These are phyloP conservation scores for Drosophila sucinea DNA, from an alignment of 1,140 invertebrate species.

Conservation along the genomic window DNA sequence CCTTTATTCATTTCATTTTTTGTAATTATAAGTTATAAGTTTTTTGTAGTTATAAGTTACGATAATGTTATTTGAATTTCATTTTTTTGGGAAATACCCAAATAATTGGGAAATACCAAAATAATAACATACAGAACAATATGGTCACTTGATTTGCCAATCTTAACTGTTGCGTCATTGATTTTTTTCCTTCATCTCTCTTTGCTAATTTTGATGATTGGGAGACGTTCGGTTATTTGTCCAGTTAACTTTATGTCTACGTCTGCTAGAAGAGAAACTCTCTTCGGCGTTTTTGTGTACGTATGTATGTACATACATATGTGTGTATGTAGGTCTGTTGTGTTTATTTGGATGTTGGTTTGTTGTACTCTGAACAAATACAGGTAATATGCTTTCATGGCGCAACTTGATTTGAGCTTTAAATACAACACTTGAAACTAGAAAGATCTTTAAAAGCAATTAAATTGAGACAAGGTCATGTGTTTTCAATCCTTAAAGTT, in stretches of 20 bases:
- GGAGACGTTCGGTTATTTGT: constrained; percentile 56
- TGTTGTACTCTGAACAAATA: constrained; percentile 30
- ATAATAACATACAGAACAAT: background rate
- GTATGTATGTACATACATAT: too few species aligned
- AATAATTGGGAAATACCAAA: background rate
- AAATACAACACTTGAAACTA: too few species aligned
- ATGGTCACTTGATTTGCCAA: constrained; percentile 18
- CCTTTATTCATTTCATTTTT: too few species aligned
- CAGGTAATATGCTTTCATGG: too few species aligned
- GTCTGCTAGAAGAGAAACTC: constrained; percentile 37
- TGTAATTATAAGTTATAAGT: too few species aligned
- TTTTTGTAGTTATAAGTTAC: too few species aligned
- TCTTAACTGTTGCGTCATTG: constrained; percentile 32
- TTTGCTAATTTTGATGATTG: constrained; percentile 34
- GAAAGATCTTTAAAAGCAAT: too few species aligned
- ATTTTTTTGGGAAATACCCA: background rate
- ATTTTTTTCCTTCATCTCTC: constrained; percentile 14
- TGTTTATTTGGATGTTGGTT: constrained; percentile 74
- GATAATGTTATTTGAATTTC: too few species aligned
- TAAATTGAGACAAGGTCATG: too few species aligned
- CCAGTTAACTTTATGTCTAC: constrained; percentile 61
- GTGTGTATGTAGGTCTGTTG: constrained; percentile 33
- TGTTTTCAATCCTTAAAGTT: too few species aligned
- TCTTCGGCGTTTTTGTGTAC: background rate
- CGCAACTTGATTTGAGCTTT: too few species aligned